Conservation (phyloP, 1,140 invertebrate species). For the Zeugodacus cucurbitae region DNA sequence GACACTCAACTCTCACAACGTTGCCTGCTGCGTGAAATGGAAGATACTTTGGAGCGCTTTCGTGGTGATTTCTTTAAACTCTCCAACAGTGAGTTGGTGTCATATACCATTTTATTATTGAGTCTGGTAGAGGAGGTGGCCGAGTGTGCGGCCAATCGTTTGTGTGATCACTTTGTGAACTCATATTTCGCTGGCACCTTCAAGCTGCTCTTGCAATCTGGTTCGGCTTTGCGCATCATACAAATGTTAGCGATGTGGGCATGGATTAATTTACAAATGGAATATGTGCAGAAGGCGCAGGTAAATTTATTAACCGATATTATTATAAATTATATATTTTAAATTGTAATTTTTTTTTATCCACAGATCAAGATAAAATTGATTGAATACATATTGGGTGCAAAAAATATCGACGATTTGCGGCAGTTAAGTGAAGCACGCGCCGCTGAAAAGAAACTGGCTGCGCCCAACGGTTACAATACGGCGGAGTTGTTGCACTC, state of each 20-base stretch:
- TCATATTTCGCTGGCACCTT: slow-evolving; percentile 49
- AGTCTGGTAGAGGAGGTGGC: slow-evolving; percentile 51
- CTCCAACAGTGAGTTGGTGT: slow-evolving; percentile 45
- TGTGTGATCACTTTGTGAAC: slow-evolving; percentile 50
- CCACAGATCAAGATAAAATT: slow-evolving; percentile 41
- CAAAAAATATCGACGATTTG: not conserved
- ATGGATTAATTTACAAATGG: slow-evolving; percentile 60
- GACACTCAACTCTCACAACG: not conserved
- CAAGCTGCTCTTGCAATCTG: slow-evolving; percentile 50
- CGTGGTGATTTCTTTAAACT: slow-evolving; percentile 48
- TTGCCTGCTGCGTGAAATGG: slow-evolving; percentile 50
- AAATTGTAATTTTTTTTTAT: too few species aligned
- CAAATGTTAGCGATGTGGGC: slow-evolving; percentile 55
- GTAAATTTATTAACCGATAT: too few species aligned
- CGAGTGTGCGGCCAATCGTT: slow-evolving; percentile 55
- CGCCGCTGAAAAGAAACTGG: not conserved
- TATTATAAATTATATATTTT: too few species aligned
- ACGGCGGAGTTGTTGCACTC: not conserved
- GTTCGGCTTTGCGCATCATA: slow-evolving; percentile 51
- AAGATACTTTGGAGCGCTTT: slow-evolving; percentile 49
- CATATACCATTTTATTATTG: slow-evolving; percentile 45
- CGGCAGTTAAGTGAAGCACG: not conserved
- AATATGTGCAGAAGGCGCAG: slow-evolving; percentile 53
- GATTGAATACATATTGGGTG: slow-evolving; percentile 42
- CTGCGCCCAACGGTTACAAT: not conserved